Evolutionary conservation across 1,140 invertebrate genomes (phyloP).

Genomic region (Amphibalanus amphitrite): DNA sequence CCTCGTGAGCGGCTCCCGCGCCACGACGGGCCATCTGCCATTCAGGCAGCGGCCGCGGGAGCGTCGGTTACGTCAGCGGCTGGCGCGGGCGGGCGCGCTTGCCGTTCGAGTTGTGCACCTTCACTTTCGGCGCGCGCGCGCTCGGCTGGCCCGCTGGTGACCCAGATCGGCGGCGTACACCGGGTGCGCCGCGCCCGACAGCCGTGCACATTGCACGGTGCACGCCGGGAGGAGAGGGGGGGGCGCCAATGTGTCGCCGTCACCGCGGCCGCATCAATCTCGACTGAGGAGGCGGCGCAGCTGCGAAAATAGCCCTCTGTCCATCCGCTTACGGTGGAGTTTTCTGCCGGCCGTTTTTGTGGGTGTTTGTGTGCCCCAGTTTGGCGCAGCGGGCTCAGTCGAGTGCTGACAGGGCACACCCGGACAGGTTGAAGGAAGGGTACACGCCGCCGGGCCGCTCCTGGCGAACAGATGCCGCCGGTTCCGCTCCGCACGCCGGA

Average conservation of each 20-base stretch:
- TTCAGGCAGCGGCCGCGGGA: no score
- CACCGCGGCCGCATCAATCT: background rate
- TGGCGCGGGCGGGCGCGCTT: background rate
- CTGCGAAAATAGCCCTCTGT: background rate
- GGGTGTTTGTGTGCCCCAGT: background rate
- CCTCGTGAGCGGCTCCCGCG: no score
- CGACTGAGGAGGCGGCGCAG: background rate
- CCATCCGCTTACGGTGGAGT: background rate
- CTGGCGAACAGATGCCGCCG: no score
- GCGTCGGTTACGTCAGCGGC: no score
- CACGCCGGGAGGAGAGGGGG: no score
- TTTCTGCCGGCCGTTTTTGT: background rate
- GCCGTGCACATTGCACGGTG: no score
- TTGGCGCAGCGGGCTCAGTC: background rate
- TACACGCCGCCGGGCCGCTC: no score
- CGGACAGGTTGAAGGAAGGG: no score
- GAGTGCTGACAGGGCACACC: no score
- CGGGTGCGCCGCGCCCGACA: no score
- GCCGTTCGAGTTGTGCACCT: background rate
- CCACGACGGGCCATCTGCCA: no score
- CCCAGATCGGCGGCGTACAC: background rate
- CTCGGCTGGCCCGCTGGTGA: background rate
- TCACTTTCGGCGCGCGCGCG: background rate
- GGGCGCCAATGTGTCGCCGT: background rate
- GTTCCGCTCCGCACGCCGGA: no score